Conservation (phyloP, 2,888 invertebrate species). For the Theodoxus fluviatilis region DNA sequence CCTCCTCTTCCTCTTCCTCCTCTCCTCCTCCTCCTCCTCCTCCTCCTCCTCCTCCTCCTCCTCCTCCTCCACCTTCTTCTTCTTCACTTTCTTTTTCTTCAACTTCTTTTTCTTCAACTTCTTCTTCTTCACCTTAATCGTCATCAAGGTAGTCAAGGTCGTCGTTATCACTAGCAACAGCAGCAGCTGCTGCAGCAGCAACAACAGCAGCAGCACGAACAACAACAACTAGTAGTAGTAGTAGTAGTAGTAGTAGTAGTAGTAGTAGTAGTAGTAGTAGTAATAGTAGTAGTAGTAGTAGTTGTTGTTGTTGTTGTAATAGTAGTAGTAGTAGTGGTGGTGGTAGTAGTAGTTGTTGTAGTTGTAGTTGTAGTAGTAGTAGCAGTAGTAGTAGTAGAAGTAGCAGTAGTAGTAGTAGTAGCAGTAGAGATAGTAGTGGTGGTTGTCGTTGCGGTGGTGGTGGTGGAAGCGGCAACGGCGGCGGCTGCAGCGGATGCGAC, state of each 20-base stretch:
- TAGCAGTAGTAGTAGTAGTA: neutral
- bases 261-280: conserved; percentile 2
- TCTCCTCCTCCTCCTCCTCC: too few relatives aligned
- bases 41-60: too few relatives aligned
- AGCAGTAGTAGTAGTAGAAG: neutral
- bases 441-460: neutral
- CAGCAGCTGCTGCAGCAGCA: neutral
- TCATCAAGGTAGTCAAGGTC: neutral
- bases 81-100: too few relatives aligned
- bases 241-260: neutral
- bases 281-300: neutral
- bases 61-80: too few relatives aligned
- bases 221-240: neutral
- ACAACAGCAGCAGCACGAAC: neutral
- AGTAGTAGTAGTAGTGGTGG: neutral
- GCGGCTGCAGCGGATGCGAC: too few relatives aligned
- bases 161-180: neutral
- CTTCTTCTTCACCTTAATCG: neutral
- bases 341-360: neutral
- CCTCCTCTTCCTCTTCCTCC: too few relatives aligned
- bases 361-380: neutral
- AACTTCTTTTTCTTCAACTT: neutral
- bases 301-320: neutral
- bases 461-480: neutral
- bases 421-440: neutral